Percentiles rank a stretch among this genome's conserved stretches.
Evolutionary conservation across 2,113 vertebrate species (phyloP).

Genomic region (Crotophaga sulcirostris): DNA sequence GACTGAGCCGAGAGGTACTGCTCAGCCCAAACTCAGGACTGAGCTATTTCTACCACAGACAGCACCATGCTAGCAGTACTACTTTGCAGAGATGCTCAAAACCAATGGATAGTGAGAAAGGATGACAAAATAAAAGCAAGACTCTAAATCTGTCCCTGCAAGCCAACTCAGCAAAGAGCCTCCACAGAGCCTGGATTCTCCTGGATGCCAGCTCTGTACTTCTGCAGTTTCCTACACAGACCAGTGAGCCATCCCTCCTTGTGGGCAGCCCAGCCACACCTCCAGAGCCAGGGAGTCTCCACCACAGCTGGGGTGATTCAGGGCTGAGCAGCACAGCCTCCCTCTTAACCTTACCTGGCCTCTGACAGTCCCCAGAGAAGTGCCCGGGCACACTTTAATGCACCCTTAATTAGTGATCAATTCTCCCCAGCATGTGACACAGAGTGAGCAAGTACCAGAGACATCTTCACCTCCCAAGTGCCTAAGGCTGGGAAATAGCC

Average conservation of each 20-base stretch:
- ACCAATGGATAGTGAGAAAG: rapidly evolving
- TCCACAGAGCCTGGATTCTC: background rate
- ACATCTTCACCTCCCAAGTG: background rate
- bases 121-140: background rate
- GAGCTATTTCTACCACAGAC: too few relatives aligned
- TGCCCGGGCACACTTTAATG: rapidly evolving
- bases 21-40: too few relatives aligned
- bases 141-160: background rate
- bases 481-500: background rate
- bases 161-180: background rate
- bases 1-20: too few relatives aligned
- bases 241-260: background rate
- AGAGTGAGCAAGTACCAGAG: background rate
- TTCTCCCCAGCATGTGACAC: background rate
- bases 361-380: background rate
- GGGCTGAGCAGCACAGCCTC: background rate
- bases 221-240: background rate
- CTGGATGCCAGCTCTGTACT: background rate
- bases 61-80: too few relatives aligned
- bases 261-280: background rate
- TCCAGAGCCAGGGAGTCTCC: background rate
- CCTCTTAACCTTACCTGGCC: too few relatives aligned
- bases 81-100: background rate
- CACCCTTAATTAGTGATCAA: background rate
- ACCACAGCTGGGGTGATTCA: background rate